Evolutionary conservation across 2,888 invertebrate species (phyloP), one percentile per base, ranked within the genome.

Genomic region (Ormyrus rosae): DNA sequence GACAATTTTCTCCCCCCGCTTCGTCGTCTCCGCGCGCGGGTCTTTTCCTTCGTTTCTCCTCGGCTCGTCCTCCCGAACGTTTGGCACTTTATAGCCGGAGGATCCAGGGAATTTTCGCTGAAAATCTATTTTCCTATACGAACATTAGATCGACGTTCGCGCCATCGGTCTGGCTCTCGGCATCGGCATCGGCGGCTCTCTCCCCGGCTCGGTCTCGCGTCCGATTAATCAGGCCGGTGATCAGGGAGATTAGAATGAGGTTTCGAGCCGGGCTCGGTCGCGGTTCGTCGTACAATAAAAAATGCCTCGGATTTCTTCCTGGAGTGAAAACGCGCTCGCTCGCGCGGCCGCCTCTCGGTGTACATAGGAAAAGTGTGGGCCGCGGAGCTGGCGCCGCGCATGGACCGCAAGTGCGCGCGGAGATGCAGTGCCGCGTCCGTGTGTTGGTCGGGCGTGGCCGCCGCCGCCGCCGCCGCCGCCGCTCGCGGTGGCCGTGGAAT

Each of bases 401-500:
- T 48, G 69, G 79, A 69, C 75, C 70, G 75, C 75, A 61, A 58
- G 60, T 34, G 34, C 34, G 34, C 34, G 82, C 65, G 82, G 81
- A 84, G 84, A 84, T 84, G 83, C 84, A 83, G 78, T 79, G 70
- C 51, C 55, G 69, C 67, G 64, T 56, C 77, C 81, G 80, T 88
- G 87, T 87, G 86, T 88, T 87, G 87, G 86, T 90, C 89, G 90
- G 90, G 90, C 90, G 90, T 90, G 90, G 90, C 89, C 90, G 68
- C 34, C 51, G 68, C 50, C 61, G 60, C 69, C 53, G 67, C 60
- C 64, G 56, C 58, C 53, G 69, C 73, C 34, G 71, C 67, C 13
- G 61, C 68, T 67, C 77, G 34, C 34, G 86, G 88, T 89, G 90
- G 89, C 90, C 90, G 89, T 90, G 90, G 90, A 90, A 90, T 90